These are phyloP conservation scores for Linnaemya vulpina DNA, from an alignment of 2,888 invertebrate genomes.

Conservation along the genomic window DNA sequence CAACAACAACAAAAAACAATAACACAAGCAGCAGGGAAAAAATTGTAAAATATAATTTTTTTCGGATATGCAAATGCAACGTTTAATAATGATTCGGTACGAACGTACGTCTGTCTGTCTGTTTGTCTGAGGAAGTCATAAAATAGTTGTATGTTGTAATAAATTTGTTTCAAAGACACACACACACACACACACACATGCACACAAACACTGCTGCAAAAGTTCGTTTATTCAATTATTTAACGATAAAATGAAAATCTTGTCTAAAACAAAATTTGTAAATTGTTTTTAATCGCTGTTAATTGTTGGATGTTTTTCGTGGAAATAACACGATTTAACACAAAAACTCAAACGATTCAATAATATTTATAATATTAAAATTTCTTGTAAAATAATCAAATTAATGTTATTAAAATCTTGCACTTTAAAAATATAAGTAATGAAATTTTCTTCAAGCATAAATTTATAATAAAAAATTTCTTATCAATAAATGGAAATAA, in stretches of 20 bases:
- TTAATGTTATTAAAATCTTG: too few species aligned
- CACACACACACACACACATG: neutral
- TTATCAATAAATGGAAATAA: too few species aligned
- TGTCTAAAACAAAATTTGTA: conserved; percentile 37
- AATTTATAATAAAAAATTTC: too few species aligned
- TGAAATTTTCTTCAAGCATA: too few species aligned
- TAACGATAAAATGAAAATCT: conserved; percentile 28
- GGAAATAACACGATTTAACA: conserved; percentile 3
- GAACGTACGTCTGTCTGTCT: conserved; percentile 6
- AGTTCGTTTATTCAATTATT: conserved; percentile 32
- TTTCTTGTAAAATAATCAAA: too few species aligned
- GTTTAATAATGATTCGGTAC: neutral
- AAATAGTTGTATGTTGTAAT: conserved; percentile 71
- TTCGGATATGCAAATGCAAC: conserved; percentile 20
- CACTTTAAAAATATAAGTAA: too few species aligned
- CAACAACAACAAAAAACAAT: neutral
- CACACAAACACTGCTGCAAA: neutral
- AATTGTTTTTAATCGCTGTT: conserved; percentile 20
- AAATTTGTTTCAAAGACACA: conserved; percentile 68
- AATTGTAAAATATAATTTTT: neutral
- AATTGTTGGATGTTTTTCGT: conserved; percentile 2
- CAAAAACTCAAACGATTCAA: conserved; percentile 25
- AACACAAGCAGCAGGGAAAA: conserved; percentile 10
- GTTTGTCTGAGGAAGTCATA: conserved; percentile 72
- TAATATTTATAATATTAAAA: too few species aligned